Evolutionary conservation across 2,113 vertebrate species (phyloP), one percentile per base, ranked within the genome.

Genomic region (Noctilio leporinus): DNA sequence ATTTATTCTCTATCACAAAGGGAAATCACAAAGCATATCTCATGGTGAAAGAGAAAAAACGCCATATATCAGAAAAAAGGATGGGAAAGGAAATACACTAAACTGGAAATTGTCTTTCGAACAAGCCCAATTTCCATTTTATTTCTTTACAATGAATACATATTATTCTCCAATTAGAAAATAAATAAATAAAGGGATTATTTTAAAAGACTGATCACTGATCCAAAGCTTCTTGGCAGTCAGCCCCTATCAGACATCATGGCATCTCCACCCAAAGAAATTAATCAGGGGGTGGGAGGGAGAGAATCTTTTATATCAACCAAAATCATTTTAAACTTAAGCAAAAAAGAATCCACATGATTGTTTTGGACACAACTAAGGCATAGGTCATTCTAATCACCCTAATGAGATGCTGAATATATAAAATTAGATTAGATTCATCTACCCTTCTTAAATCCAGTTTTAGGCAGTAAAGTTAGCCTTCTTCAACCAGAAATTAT

Each of bases 321-420:
- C 7, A 22, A 95, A 95, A 95, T 95, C 26, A 95, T 75, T 93
- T 82, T 81, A 22, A 86, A 28, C 83, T 73, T 76, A 95, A 95
- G 87, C 14, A 64, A 92, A 76, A 94, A 78, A 43, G 14, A 89
- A 87, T 55, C 51, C 26, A 49, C 4, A n/a, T 55, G 51, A 73
- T 62, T 94, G 3, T 86, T 96, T 57, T 94, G 64, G n/a, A 69
- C 88, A 91, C 8, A 82, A 69, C 38, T 28, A 83, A 86, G 62
- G 14, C 3, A 19, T 11, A 73, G 35, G 49, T 24, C 73, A 85
- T 77, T 69, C 16, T 89, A 49, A 89, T 87, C 35, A 87, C 5
- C 7, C 45, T 92, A 51, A 87, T 72, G 72, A 65, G 38, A 83
- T 59, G 4, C 45, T 57, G 83, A 96, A 11, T 75, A 78, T 3